Conservation (phyloP, 2,797 vertebrate genomes). For the Numenius phaeopus region DNA sequence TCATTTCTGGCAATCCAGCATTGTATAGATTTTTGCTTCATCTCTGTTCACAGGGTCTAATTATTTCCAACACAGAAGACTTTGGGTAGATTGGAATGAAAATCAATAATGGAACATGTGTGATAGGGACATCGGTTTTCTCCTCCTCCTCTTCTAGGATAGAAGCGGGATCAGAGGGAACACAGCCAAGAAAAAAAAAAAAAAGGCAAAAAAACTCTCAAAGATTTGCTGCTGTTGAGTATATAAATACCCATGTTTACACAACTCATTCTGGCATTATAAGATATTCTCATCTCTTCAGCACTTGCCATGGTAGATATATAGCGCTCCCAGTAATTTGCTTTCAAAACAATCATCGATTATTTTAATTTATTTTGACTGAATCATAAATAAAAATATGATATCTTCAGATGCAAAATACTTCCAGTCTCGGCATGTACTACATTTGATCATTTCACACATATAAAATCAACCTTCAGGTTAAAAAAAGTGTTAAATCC, state of each 20-base stretch:
- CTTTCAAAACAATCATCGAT: conserved; percentile 35
- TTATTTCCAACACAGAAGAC: conserved; percentile 72
- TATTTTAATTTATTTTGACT: conserved; percentile 49
- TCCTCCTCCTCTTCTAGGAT: neutral
- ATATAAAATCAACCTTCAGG: neutral
- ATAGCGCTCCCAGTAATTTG: neutral
- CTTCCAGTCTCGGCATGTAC: neutral
- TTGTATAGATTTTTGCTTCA: conserved; percentile 71
- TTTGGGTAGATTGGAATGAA: conserved; percentile 45
- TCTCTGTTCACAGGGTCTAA: conserved; percentile 69
- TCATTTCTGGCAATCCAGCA: conserved; percentile 57
- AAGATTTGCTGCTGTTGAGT: conserved; percentile 7
- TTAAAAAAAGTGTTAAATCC: neutral
- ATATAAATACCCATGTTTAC: conserved; percentile 24
- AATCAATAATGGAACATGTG: conserved; percentile 59
- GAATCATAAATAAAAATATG: conserved; percentile 38
- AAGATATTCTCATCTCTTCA: conserved; percentile 21
- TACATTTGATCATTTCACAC: neutral
- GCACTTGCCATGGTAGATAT: conserved; percentile 7
- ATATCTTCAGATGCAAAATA: neutral
- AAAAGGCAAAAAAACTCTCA: neutral
- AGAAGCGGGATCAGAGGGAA: neutral
- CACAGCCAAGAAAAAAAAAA: neutral
- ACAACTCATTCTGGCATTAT: neutral
- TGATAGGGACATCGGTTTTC: conserved; percentile 42